Conservation (phyloP, 2,113 vertebrate genomes). For the Caloenas nicobarica region DNA sequence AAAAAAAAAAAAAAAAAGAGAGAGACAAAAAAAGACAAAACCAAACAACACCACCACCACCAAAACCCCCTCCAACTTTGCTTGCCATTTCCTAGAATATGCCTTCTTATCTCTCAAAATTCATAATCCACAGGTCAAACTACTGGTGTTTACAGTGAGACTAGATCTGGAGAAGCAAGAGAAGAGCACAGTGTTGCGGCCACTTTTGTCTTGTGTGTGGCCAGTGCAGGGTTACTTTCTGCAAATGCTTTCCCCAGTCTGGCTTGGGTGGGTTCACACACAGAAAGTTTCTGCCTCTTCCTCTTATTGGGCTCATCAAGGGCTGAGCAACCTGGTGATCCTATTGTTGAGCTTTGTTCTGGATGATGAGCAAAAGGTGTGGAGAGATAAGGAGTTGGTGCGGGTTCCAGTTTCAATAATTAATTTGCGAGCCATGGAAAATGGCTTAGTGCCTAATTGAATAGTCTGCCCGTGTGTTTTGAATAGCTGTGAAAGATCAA, state of each 20-base stretch:
- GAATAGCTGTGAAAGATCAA: slow-evolving; percentile 29
- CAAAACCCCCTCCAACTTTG: background rate
- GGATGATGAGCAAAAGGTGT: background rate
- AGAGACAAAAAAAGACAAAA: no score
- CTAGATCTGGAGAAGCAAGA: background rate
- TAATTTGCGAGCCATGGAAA: slow-evolving; percentile 13
- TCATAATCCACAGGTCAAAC: background rate
- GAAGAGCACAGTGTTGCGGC: background rate
- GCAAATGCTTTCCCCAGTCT: background rate
- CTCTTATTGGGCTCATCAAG: background rate
- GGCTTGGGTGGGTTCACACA: background rate
- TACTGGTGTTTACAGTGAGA: background rate
- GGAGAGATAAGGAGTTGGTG: background rate
- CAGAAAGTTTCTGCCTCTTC: background rate
- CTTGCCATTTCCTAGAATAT: background rate
- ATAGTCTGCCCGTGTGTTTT: slow-evolving; percentile 22
- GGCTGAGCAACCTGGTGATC: background rate
- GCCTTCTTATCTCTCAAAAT: background rate
- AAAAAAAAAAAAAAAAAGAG: background rate
- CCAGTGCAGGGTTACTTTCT: background rate
- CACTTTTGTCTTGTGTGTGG: background rate
- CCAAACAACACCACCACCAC: no score
- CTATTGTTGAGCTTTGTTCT: background rate
- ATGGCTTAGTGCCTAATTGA: slow-evolving; percentile 47
- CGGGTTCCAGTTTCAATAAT: slow-evolving; percentile 21